Percentiles rank a stretch among this genome's conserved stretches.
phyloP scores from a whole-genome alignment of 2,113 vertebrate genomes.

The Scortum barcoo region DNA sequence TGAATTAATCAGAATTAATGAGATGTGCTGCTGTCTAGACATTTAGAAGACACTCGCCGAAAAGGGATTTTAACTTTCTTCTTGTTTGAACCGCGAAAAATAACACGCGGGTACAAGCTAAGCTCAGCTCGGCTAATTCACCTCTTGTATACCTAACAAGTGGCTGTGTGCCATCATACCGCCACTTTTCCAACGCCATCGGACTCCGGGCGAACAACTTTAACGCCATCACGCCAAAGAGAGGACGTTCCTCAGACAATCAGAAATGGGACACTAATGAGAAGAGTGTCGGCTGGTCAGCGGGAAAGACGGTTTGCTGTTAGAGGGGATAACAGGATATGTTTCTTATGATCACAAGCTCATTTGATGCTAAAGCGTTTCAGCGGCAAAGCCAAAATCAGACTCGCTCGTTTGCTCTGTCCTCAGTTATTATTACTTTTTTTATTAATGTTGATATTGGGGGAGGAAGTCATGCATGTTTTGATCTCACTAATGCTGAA shows the following conservation, averaged over 20 bases:
- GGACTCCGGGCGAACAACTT: background rate
- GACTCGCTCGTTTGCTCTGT: background rate
- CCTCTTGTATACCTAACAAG: conserved; percentile 22
- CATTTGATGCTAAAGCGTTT: background rate
- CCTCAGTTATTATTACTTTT: background rate
- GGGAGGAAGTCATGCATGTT: background rate
- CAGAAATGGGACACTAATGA: conserved; percentile 19
- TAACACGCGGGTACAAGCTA: background rate
- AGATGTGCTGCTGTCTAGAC: conserved; percentile 12
- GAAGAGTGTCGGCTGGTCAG: background rate
- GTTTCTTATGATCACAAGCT: background rate
- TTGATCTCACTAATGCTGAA: too few relatives aligned
- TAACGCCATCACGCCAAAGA: background rate
- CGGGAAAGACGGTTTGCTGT: background rate
- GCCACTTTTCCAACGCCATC: background rate
- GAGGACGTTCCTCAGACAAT: background rate
- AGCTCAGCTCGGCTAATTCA: conserved; percentile 12
- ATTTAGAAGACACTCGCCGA: background rate
- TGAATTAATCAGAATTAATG: conserved; percentile 42
- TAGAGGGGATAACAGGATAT: background rate
- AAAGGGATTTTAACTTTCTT: background rate
- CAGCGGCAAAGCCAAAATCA: background rate
- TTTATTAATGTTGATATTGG: background rate
- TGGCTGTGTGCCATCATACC: background rate
- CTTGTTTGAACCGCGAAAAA: background rate